Conservation (phyloP, 2,888 invertebrate genomes). For the Serripes groenlandicus region DNA sequence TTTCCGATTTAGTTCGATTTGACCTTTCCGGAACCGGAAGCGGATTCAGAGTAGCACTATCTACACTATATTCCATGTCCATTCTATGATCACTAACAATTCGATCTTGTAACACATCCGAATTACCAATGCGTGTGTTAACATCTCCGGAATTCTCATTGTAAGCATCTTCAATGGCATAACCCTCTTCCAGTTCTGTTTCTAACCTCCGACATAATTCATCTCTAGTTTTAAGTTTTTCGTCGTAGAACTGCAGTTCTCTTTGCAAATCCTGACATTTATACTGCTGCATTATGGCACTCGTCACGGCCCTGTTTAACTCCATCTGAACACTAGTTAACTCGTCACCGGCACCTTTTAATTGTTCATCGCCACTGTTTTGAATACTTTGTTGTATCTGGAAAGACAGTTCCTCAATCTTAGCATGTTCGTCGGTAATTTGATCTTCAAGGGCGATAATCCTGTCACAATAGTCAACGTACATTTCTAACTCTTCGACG, state of each 20-base stretch:
- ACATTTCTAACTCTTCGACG: conserved; percentile 89
- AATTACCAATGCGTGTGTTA: neutral
- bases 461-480: conserved; percentile 92
- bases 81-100: conserved; percentile 27
- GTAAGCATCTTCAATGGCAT: conserved; percentile 14
- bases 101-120: neutral
- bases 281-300: conserved; percentile 78
- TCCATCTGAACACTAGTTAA: conserved; percentile 72
- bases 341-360: conserved; percentile 46
- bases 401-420: conserved; percentile 90
- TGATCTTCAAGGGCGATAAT: conserved; percentile 91
- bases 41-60: conserved; percentile 13
- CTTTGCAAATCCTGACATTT: conserved; percentile 74
- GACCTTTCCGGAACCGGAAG: conserved; percentile 34
- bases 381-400: conserved; percentile 84
- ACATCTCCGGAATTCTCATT: neutral
- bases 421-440: conserved; percentile 91
- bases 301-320: conserved; percentile 76
- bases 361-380: conserved; percentile 26
- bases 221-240: conserved; percentile 62
- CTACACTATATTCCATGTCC: neutral
- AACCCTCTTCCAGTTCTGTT: conserved; percentile 63
- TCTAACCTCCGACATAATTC: conserved; percentile 66
- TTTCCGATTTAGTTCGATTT: neutral
- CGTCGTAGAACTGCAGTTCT: conserved; percentile 74